Evolutionary conservation across 1,140 invertebrate genomes (phyloP).

Genomic region (Drosophila neocordata): DNA sequence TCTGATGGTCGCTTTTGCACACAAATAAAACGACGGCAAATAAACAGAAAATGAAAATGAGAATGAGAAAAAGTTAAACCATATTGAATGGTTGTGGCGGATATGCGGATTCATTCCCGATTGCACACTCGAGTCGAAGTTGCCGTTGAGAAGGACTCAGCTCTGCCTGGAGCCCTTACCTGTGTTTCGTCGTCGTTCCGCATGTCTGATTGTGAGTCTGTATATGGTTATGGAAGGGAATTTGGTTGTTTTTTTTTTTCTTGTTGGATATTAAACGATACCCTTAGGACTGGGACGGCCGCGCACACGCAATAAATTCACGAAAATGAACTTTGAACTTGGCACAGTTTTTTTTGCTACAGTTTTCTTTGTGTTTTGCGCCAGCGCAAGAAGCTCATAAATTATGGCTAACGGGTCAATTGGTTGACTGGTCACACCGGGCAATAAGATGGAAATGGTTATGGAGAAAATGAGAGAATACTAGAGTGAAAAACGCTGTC

Average conservation of each 20-base stretch:
- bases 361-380: conserved; percentile 7
- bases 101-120: conserved; percentile 63
- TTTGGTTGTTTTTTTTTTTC: too few species aligned
- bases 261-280: conserved; percentile 48
- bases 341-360: conserved; percentile 18
- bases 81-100: conserved; percentile 21
- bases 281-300: conserved; percentile 65
- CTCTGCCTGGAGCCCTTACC: conserved; percentile 37
- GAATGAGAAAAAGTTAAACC: conserved; percentile 15
- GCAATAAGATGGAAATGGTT: conserved; percentile 16
- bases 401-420: conserved; percentile 47
- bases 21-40: conserved; percentile 7
- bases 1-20: conserved; percentile 7
- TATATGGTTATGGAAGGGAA: too few species aligned
- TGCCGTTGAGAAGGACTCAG: conserved; percentile 3
- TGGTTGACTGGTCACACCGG: conserved; percentile 28
- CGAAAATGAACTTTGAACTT: conserved; percentile 46
- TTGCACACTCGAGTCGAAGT: conserved; percentile 71
- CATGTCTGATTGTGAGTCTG: conserved; percentile 10
- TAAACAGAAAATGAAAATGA: background rate
- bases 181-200: conserved; percentile 39
- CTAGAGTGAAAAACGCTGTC: conserved; percentile 13
- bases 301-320: conserved; percentile 72
- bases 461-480: background rate
- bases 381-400: conserved; percentile 26